A percentile compares a stretch with the other conserved stretches of the same genome.
Conservation (phyloP, 2,888 invertebrate species). For the Caenorhabditis macrosperma region DNA sequence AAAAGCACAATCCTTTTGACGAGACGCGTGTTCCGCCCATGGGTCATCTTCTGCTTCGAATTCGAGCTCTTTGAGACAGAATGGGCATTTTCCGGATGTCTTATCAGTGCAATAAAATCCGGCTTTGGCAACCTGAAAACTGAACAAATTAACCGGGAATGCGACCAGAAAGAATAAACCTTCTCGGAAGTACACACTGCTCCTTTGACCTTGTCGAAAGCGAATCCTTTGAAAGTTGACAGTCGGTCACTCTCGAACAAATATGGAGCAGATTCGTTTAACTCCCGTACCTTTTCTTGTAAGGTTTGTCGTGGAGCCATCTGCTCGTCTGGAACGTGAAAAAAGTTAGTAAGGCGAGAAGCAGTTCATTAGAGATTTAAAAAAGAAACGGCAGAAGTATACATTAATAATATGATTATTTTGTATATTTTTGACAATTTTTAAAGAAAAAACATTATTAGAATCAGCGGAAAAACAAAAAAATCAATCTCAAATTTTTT, state of each 20-base stretch:
- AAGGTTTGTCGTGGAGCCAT: conserved; percentile 10
- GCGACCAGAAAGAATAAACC: conserved; percentile 9
- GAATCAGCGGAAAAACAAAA: neutral
- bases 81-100: conserved; percentile 43
- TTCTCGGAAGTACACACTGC: conserved; percentile 47
- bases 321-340: neutral
- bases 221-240: conserved; percentile 37
- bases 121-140: conserved; percentile 56
- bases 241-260: conserved; percentile 39
- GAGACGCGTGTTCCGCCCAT: conserved; percentile 59
- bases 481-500: neutral
- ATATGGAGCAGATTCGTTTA: conserved; percentile 6
- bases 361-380: neutral
- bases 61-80: conserved; percentile 59
- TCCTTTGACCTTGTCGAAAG: conserved; percentile 15
- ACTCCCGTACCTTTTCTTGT: neutral
- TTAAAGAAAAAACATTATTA: neutral
- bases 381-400: neutral
- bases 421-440: neutral
- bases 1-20: conserved; percentile 45
- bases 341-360: neutral
- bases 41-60: conserved; percentile 63
- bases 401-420: neutral
- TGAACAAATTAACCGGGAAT: neutral
- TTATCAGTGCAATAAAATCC: conserved; percentile 52